Conservation (phyloP, 2,113 vertebrate species). For the Zosterops lateralis region DNA sequence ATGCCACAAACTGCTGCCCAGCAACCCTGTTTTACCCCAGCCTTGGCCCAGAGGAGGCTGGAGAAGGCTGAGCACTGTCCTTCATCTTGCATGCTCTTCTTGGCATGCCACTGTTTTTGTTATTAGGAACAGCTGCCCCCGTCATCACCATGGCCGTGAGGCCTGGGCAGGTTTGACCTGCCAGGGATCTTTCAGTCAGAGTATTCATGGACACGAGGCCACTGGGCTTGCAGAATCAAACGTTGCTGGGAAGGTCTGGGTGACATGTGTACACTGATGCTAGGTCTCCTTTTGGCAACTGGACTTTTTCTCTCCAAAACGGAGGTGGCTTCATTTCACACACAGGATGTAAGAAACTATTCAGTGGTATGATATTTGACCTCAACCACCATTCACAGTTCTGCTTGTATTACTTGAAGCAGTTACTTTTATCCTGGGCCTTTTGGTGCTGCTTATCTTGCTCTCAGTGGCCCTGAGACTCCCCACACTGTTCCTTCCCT, state of each 20-base stretch:
- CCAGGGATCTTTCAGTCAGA: neutral
- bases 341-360: neutral
- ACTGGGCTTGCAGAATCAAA: neutral
- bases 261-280: neutral
- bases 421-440: neutral
- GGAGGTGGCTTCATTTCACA: neutral
- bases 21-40: rapidly evolving
- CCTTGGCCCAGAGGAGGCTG: neutral
- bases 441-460: neutral
- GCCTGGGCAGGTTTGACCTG: neutral
- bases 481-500: neutral
- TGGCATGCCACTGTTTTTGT: neutral
- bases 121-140: neutral
- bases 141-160: neutral
- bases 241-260: rapidly evolving
- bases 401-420: neutral
- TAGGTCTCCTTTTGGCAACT: rapidly evolving
- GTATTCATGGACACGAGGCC: rapidly evolving
- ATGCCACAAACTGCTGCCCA: neutral
- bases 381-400: neutral
- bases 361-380: neutral
- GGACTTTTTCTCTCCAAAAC: neutral
- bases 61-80: neutral
- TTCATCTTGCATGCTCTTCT: neutral
- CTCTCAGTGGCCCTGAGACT: rapidly evolving